A percentile compares a stretch with the other conserved stretches of the same genome.
Evolutionary conservation across 2,888 invertebrate genomes (phyloP).

Genomic region (Lepidocyrtinus sp.): DNA sequence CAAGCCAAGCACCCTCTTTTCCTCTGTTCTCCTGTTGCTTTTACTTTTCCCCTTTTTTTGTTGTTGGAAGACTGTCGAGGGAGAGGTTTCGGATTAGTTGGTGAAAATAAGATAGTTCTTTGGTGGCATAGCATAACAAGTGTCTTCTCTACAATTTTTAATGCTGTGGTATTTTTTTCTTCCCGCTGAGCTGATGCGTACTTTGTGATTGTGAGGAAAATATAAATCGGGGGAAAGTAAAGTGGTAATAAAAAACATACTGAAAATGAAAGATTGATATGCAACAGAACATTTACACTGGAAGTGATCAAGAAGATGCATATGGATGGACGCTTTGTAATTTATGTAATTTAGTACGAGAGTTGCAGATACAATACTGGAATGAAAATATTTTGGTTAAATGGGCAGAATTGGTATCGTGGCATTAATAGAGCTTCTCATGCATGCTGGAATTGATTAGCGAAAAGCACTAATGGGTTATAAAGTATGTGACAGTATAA

Average conservation of each 20-base stretch:
- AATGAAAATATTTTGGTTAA: too few species aligned
- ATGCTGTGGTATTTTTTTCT: background rate
- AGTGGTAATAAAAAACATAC: conserved; percentile 16
- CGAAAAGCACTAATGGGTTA: too few species aligned
- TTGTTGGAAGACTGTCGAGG: conserved; percentile 16
- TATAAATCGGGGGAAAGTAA: conserved; percentile 12
- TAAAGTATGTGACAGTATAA: too few species aligned
- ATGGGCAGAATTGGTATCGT: too few species aligned
- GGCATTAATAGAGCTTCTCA: too few species aligned
- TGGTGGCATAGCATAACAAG: background rate
- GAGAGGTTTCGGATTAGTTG: background rate
- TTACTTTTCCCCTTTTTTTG: background rate
- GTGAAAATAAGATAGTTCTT: background rate
- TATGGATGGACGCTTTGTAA: conserved; percentile 2
- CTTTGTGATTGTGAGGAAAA: conserved; percentile 5
- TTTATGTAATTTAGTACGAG: too few species aligned
- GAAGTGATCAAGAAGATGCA: background rate
- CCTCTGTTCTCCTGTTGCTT: conserved; percentile 60
- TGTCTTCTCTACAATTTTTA: background rate
- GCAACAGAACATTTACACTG: too few species aligned
- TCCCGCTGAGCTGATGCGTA: background rate
- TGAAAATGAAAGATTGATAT: conserved; percentile 17
- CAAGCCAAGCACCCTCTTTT: conserved; percentile 24
- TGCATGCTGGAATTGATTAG: too few species aligned
- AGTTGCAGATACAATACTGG: too few species aligned